phyloP scores from a whole-genome alignment of 2,888 invertebrate species.

The Tetragonula carbonaria region DNA sequence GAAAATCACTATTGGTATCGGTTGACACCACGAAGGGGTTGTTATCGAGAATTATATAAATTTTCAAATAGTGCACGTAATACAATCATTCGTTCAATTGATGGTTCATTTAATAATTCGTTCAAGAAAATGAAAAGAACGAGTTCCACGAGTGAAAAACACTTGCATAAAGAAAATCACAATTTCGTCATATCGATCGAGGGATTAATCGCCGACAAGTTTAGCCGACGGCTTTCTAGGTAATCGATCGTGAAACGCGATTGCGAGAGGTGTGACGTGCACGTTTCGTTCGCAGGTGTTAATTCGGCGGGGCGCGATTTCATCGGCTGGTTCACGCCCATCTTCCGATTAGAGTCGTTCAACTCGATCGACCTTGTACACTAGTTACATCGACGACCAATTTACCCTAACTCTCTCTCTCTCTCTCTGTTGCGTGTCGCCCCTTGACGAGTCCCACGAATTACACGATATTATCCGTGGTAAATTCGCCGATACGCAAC shows the following conservation, averaged over 20 bases:
- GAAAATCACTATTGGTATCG: no score
- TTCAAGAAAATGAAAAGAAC: no score
- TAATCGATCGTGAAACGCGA: neutral
- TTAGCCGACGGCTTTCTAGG: neutral
- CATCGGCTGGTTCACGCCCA: slow-evolving; percentile 1
- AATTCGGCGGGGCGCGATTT: neutral
- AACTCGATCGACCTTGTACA: slow-evolving; percentile 9
- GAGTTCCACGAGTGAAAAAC: no score
- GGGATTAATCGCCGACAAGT: neutral
- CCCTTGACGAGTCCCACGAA: slow-evolving; percentile 18
- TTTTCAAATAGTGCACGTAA: no score
- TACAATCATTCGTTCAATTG: no score
- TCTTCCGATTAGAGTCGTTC: slow-evolving; percentile 4
- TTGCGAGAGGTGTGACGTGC: neutral
- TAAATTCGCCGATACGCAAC: slow-evolving; percentile 23
- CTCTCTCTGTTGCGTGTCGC: slow-evolving; percentile 33
- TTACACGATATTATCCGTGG: slow-evolving; percentile 47
- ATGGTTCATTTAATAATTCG: no score
- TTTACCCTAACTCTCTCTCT: slow-evolving; percentile 17
- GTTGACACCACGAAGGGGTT: no score
- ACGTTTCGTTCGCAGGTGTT: neutral
- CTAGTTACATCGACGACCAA: slow-evolving; percentile 5
- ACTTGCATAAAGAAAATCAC: no score
- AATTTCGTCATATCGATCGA: no score
- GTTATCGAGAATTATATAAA: no score